Evolutionary conservation across 2,113 vertebrate species (phyloP), one percentile per base, ranked within the genome.

Genomic region (Narcine bancroftii): DNA sequence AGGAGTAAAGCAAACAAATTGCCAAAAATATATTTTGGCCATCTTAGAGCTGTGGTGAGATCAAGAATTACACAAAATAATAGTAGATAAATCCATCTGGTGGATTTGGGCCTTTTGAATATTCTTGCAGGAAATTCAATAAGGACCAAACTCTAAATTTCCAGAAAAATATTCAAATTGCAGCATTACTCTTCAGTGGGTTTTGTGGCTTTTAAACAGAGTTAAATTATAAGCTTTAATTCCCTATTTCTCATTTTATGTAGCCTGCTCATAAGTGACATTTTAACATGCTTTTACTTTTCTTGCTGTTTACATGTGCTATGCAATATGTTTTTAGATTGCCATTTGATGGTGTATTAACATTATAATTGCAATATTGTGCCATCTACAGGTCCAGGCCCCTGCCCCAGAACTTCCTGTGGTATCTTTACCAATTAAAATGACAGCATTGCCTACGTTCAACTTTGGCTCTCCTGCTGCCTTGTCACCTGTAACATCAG

Each of bases 381-480:
- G 93, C 45, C 93, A 94, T n/a, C 93, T 96, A 98, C 95, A 97
- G 93, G 92, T 93, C 42, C 97, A 97, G 92, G 94, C 95, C 10
- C 97, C 96, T 13, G 94, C 95, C 7, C 97, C 96, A 11, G 94
- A 95, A 50, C 96, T 99, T 93, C 98, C 98, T 0, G 93, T 96
- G 89, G 95, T 99, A 92, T 96, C 97, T 75, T 96, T 99, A 36
- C 98, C 98, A 92, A 97, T 99, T 94, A 95, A 95, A 93, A 95
- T 94, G 75, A 95, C 96, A 11, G 95, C 96, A 6, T 95, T 99
- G 94, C 97, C 98, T n/a, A 95, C 95, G 0, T 98, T 99, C 95
- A 98, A 39, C 95, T 99, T 98, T 93, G 95, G 96, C 36, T 93
- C 97, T 81, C 73, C 92, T 75, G 94, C 93, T 15, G 66, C 96